Percentiles rank a stretch among this genome's conserved stretches.
Conservation (phyloP, 2,888 invertebrate genomes). For the Drosophila birchii region DNA sequence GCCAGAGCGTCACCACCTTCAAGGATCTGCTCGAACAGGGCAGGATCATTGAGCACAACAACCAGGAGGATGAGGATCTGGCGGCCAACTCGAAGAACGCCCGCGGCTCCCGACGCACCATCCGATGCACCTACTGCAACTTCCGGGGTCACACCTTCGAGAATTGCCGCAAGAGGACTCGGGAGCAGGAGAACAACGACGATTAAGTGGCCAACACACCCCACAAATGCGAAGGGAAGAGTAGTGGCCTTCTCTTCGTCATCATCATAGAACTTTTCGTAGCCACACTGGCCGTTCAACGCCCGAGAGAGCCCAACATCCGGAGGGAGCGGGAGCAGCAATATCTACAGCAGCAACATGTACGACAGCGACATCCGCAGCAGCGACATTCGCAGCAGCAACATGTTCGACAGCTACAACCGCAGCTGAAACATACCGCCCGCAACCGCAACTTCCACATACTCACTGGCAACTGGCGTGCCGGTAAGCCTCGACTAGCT, state of each 20-base stretch:
- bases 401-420: constrained; percentile 2
- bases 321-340: constrained; percentile 16
- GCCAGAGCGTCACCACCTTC: constrained; percentile 76
- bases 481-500: constrained; percentile 61
- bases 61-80: constrained; percentile 58
- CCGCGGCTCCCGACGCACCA: constrained; percentile 59
- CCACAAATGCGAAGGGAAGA: neutral
- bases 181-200: constrained; percentile 25
- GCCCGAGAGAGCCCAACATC: constrained; percentile 39
- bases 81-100: constrained; percentile 44
- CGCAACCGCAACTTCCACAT: constrained; percentile 27
- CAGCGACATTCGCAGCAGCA: too few species aligned
- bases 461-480: constrained; percentile 41
- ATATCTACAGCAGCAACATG: constrained; percentile 3
- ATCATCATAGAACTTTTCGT: constrained; percentile 52
- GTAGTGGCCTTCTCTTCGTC: constrained; percentile 38
- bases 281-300: constrained; percentile 44
- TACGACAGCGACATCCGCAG: constrained; percentile 18
- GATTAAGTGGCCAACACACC: constrained; percentile 34
- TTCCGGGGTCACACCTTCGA: constrained; percentile 80
- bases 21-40: constrained; percentile 81
- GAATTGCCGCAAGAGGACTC: constrained; percentile 77
- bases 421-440: constrained; percentile 13
- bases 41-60: constrained; percentile 81
- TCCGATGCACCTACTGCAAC: constrained; percentile 81